Evolutionary conservation across 2,888 invertebrate genomes (phyloP), one percentile per base, ranked within the genome.

Genomic region (Drosophila silvestris): DNA sequence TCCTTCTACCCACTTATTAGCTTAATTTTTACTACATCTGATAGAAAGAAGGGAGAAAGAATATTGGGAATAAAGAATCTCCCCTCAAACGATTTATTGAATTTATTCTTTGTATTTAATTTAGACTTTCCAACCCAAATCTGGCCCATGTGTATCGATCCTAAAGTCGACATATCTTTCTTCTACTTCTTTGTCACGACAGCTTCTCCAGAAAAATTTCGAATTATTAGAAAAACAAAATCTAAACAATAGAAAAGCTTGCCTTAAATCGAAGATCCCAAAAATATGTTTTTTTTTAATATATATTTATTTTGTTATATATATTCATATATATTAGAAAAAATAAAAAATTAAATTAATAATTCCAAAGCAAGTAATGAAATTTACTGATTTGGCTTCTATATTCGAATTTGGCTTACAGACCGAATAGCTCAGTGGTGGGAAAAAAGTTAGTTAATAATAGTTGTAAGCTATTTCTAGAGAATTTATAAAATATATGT

Each of bases 361-460:
- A n/a, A 41, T 12, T 41, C 5, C n/a, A 5, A 12, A 41, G 10
- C 1, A n/a, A 10, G n/a, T 1, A 41, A n/a, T 10, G 5, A n/a
- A n/a, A 10, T 5, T 41, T 4, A 10, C 2, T n/a, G 10, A 5
- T 5, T 10, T n/a, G 0, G 5, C 5, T 12, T n/a, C n/a, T n/a
- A 4, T 41, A 2, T 12, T n/a, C 5, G 5, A 41, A 12, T n/a
- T 41, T 12, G 5, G 2, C n/a, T 41, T 10, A n/a, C 10, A 41
- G 0, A 10, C 3, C 19, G 3, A 39, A 7, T 37, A 6, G 16
- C 5, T 35, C 35, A 35, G 35, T 16, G 14, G 5, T 26, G 35
- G 35, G 4, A 14, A 37, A 41, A 19, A 9, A 35, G 35, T 0
- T 14, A 2, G 5, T 14, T 14, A 35, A 35, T 14, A 14, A 35